A percentile compares a stretch with the other conserved stretches of the same genome.
These are phyloP conservation scores for Eidolon helvum DNA, from an alignment of 2,113 vertebrate species.

Conservation along the genomic window DNA sequence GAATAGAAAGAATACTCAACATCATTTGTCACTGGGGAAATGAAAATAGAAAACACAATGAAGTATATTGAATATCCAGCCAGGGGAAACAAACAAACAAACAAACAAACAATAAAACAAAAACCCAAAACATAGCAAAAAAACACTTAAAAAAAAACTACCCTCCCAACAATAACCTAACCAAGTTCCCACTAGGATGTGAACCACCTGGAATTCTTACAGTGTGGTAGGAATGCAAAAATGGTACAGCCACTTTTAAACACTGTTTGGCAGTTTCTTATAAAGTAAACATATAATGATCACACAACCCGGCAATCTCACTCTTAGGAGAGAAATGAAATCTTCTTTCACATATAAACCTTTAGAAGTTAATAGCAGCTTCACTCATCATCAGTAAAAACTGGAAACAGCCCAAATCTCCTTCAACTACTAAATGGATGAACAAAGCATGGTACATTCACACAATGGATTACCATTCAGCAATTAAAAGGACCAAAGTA, in stretches of 20 bases:
- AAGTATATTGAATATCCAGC: background rate
- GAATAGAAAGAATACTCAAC: background rate
- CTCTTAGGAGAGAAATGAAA: background rate
- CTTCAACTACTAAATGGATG: background rate
- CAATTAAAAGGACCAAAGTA: background rate
- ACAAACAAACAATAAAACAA: background rate
- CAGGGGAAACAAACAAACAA: too few relatives aligned
- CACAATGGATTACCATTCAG: background rate
- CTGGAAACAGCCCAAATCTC: background rate
- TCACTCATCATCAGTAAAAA: background rate
- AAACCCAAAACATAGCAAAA: background rate
- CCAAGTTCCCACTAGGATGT: background rate
- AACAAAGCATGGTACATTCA: background rate
- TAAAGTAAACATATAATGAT: background rate
- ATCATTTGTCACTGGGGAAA: background rate
- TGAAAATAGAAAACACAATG: background rate
- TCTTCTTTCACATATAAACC: background rate
- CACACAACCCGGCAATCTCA: background rate
- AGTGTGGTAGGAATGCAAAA: background rate
- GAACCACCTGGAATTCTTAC: background rate
- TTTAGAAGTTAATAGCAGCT: background rate
- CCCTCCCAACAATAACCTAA: background rate
- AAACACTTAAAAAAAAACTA: background rate
- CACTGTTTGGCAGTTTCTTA: background rate
- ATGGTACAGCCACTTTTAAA: background rate